A percentile compares a stretch with the other conserved stretches of the same genome.
Conservation (phyloP, 2,113 vertebrate species). For the Podarcis cretensis region DNA sequence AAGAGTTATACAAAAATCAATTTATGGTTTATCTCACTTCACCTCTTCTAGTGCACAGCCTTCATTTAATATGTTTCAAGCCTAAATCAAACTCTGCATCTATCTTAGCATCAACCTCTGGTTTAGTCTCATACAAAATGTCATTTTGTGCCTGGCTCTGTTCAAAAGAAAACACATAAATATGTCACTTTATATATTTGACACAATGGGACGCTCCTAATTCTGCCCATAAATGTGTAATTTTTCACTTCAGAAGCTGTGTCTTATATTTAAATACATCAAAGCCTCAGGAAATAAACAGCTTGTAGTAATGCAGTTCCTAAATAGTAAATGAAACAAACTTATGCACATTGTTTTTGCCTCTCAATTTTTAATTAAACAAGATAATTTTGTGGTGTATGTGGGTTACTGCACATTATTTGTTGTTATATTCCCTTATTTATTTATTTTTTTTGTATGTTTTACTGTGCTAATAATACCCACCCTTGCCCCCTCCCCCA, state of each 20-base stretch:
- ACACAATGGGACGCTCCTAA: conserved; percentile 40
- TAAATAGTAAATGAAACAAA: not conserved
- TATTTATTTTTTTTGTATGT: not conserved
- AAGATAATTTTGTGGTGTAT: too few relatives aligned
- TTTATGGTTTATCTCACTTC: conserved; percentile 51
- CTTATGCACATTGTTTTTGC: not conserved
- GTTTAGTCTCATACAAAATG: conserved; percentile 17
- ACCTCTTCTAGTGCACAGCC: conserved; percentile 22
- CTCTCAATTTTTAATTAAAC: not conserved
- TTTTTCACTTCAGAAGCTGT: conserved; percentile 25
- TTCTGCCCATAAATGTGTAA: conserved; percentile 43
- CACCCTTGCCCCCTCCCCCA: too few relatives aligned
- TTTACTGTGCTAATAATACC: not conserved
- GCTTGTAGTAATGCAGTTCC: not conserved
- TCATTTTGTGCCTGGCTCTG: not conserved
- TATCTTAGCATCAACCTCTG: conserved; percentile 20
- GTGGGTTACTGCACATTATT: not conserved
- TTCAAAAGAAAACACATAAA: conserved; percentile 51
- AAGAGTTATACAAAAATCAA: conserved; percentile 62
- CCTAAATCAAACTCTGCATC: conserved; percentile 18
- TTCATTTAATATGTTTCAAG: not conserved
- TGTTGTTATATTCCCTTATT: not conserved
- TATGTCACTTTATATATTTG: conserved; percentile 50
- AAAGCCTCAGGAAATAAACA: not conserved
- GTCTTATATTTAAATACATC: not conserved